Evolutionary conservation across 2,113 vertebrate genomes (phyloP), one percentile per base, ranked within the genome.

Genomic region (Centrocercus urophasianus): DNA sequence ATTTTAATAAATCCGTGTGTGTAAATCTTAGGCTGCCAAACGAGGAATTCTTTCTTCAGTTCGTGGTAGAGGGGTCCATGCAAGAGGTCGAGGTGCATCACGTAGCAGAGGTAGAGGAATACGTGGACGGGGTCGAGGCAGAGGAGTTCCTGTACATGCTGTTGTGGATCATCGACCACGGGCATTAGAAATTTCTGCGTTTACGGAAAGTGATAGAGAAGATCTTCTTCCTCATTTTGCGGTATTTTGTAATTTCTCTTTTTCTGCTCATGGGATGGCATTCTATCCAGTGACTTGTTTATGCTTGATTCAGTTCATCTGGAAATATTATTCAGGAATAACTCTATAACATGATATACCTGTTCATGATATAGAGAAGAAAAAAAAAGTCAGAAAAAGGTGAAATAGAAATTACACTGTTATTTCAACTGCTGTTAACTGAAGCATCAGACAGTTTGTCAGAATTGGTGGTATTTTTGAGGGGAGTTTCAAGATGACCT

Each of bases 171-270:
- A 99, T 83, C 98, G 99, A 13, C 99, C 99, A n/a, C 96, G 99
- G 74, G 99, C 99, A 5, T 83, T 99, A 95, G 98, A 99, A 86
- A 99, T 99, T 93, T 98, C 98, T 73, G 98, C 98, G 2, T 99
- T 99, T 92, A 97, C 95, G 1, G 98, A 99, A 52, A 97, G 97
- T 1, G 99, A 99, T 83, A 97, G 98, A 67, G 98, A 99, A 63
- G 98, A 99, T 90, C 96, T 99, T 82, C 98, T 99, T 90, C 99
- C 99, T 90, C 99, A 99, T 93, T 99, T 99, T 98, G 99, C 99
- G 98, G 99, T 99, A 98, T 98, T 98, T 98, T 79, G 28, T 63
- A 86, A 5, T 48, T 77, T 48, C 40, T 16, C 30, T 21, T 48
- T 4, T 79, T 54, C 38, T 63, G 6, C 60, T 43, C 42, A 73